These are phyloP conservation scores for Buphagus erythrorhynchus DNA, from an alignment of 2,797 vertebrate species.

Conservation along the genomic window DNA sequence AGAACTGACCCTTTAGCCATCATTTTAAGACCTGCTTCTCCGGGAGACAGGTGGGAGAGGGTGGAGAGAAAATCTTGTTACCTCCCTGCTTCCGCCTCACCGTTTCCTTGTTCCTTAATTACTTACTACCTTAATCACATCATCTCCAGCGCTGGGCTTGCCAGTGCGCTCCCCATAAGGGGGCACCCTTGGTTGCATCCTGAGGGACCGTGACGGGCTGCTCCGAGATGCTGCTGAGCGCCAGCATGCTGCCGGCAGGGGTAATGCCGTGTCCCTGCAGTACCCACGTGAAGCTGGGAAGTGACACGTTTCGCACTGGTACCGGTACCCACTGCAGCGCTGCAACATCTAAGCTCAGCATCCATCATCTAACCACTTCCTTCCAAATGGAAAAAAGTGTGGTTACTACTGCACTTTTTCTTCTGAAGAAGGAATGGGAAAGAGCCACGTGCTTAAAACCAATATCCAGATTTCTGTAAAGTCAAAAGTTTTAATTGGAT, in stretches of 20 bases:
- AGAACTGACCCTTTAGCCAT: not conserved
- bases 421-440: not conserved
- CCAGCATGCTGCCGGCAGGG: not conserved
- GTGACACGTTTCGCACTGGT: accelerated
- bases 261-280: accelerated
- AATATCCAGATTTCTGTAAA: not conserved
- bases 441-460: not conserved
- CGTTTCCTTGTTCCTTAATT: not conserved
- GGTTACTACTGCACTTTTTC: not conserved
- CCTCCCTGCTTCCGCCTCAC: not conserved
- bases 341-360: accelerated
- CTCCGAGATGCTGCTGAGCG: not conserved
- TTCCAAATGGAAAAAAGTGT: not conserved
- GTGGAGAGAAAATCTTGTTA: not conserved
- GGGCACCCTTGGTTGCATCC: not conserved
- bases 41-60: accelerated
- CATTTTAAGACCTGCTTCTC: not conserved
- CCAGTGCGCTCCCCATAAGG: not conserved
- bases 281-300: not conserved
- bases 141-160: not conserved
- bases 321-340: accelerated
- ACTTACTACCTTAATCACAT: accelerated
- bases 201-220: accelerated
- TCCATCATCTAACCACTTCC: accelerated
- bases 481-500: not conserved